phyloP scores from a whole-genome alignment of 2,888 invertebrate genomes.

The Scotopteryx bipunctaria region DNA sequence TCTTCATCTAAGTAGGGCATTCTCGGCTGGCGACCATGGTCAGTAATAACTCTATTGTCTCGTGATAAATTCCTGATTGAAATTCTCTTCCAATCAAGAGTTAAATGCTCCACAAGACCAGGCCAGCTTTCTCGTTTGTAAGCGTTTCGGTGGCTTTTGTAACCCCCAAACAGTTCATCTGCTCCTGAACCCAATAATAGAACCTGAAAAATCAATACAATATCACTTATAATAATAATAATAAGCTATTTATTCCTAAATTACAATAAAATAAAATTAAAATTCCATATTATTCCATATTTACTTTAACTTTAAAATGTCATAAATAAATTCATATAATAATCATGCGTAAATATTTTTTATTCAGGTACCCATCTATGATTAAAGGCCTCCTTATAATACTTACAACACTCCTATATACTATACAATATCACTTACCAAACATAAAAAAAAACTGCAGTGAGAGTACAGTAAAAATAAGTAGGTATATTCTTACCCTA shows the following conservation, averaged over 20 bases:
- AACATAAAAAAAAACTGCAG: too few species aligned
- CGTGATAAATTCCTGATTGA: constrained; percentile 95
- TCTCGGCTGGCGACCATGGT: constrained; percentile 93
- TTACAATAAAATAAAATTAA: too few species aligned
- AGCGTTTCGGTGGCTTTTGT: constrained; percentile 92
- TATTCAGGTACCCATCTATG: too few species aligned
- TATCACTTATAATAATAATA: not conserved
- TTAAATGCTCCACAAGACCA: constrained; percentile 85
- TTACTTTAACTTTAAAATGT: too few species aligned
- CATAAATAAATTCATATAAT: too few species aligned
- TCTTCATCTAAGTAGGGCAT: constrained; percentile 91
- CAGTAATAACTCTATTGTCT: constrained; percentile 96
- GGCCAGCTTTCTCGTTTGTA: constrained; percentile 83
- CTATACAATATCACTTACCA: too few species aligned
- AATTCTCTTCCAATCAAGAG: constrained; percentile 92
- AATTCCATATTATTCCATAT: too few species aligned
- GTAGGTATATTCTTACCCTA: constrained; percentile 83
- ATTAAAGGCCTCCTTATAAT: too few species aligned
- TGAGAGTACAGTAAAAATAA: too few species aligned
- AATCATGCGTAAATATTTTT: too few species aligned
- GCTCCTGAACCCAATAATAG: constrained; percentile 96
- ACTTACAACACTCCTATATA: too few species aligned
- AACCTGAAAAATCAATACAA: constrained; percentile 79
- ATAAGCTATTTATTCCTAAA: too few species aligned
- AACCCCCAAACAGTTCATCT: constrained; percentile 98